These are phyloP conservation scores for Mylabris sibirica DNA, from an alignment of 2,888 invertebrate genomes.

Conservation along the genomic window DNA sequence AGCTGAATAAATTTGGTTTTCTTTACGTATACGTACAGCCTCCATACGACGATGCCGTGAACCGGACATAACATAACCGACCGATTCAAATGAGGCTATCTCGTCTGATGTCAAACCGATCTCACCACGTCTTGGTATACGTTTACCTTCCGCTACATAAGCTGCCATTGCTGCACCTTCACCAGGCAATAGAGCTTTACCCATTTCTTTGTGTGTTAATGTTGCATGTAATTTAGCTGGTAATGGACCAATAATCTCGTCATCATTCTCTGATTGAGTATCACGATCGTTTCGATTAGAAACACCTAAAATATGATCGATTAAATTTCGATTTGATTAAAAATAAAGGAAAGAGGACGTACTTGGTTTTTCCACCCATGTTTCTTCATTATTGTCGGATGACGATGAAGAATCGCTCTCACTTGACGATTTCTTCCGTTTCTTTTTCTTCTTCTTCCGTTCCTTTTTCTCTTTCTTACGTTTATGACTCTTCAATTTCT, in stretches of 20 bases:
- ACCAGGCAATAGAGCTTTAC: slow-evolving; percentile 92
- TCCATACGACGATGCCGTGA: slow-evolving; percentile 93
- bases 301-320: not conserved
- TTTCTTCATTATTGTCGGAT: slow-evolving; percentile 61
- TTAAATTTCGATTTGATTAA: not conserved
- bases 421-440: slow-evolving; percentile 55
- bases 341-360: not conserved
- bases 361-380: slow-evolving; percentile 74
- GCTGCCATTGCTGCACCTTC: slow-evolving; percentile 99
- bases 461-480: slow-evolving; percentile 64
- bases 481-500: slow-evolving; percentile 65
- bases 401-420: slow-evolving; percentile 59
- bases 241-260: slow-evolving; percentile 68
- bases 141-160: slow-evolving; percentile 97
- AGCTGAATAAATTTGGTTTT: slow-evolving; percentile 99
- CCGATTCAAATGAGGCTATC: slow-evolving; percentile 89
- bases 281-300: slow-evolving; percentile 16
- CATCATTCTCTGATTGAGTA: slow-evolving; percentile 61
- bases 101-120: slow-evolving; percentile 96
- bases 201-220: slow-evolving; percentile 82
- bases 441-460: slow-evolving; percentile 64
- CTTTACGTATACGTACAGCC: slow-evolving; percentile 98
- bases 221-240: slow-evolving; percentile 74
- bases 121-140: slow-evolving; percentile 97
- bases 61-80: slow-evolving; percentile 98